phyloP scores from a whole-genome alignment of 2,888 invertebrate species.

The Orchesella flavescens region DNA sequence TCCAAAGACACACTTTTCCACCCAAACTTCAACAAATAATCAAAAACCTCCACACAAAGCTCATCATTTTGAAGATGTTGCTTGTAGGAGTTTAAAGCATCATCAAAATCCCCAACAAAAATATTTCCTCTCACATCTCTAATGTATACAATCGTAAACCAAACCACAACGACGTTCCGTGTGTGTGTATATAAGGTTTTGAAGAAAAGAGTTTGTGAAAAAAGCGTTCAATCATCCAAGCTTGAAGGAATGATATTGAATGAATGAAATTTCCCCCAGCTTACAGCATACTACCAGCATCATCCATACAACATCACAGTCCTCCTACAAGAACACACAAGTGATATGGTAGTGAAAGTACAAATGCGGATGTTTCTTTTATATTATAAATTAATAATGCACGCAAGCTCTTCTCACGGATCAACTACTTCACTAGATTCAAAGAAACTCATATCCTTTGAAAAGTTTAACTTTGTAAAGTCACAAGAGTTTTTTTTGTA shows the following conservation, averaged over 20 bases:
- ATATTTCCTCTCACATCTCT: background rate
- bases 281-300: background rate
- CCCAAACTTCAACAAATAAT: background rate
- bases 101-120: background rate
- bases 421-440: conserved; percentile 43
- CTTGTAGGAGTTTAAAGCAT: background rate
- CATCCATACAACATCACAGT: background rate
- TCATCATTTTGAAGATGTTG: background rate
- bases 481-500: conserved; percentile 21
- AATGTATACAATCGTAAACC: background rate
- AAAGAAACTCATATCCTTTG: conserved; percentile 48
- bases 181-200: background rate
- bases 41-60: background rate
- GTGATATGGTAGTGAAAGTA: conserved; percentile 21
- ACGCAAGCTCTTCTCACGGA: conserved; percentile 52
- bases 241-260: conserved; percentile 24
- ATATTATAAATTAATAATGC: conserved; percentile 51
- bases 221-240: conserved; percentile 33
- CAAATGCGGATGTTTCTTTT: conserved; percentile 43
- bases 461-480: conserved; percentile 41
- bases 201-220: conserved; percentile 1
- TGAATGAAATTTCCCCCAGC: conserved; percentile 13
- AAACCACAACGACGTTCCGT: background rate
- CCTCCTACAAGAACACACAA: background rate
- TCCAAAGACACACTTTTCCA: background rate